These are phyloP conservation scores for Dendrolimus kikuchii DNA, from an alignment of 1,140 invertebrate species.

Conservation along the genomic window DNA sequence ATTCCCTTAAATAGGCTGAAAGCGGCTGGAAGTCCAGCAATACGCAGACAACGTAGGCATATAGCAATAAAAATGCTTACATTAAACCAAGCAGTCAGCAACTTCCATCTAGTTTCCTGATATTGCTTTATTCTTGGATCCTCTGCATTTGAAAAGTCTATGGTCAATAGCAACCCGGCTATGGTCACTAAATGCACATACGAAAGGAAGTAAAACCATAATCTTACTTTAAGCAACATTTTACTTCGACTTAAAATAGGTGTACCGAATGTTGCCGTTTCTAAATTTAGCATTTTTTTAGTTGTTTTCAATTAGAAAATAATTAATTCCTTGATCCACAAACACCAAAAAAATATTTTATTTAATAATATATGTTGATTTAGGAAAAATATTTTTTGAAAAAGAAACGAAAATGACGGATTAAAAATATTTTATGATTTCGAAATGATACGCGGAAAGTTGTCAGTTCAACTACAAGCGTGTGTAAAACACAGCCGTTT, in stretches of 20 bases:
- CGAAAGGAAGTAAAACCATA: conserved; percentile 16
- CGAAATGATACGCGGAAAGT: no score
- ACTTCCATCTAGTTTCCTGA: conserved; percentile 21
- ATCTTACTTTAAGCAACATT: conserved; percentile 19
- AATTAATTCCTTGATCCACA: no score
- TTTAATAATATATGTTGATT: neutral
- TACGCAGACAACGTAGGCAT: no score
- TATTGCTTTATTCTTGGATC: conserved; percentile 20
- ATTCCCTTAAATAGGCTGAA: no score
- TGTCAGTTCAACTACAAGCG: no score
- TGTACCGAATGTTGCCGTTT: conserved; percentile 5
- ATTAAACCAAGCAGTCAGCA: conserved; percentile 32
- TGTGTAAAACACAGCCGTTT: no score
- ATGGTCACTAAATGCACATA: conserved; percentile 18
- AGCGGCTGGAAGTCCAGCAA: no score
- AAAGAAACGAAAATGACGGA: neutral
- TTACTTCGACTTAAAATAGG: conserved; percentile 15
- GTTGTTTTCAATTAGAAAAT: neutral
- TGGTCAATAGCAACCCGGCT: conserved; percentile 12
- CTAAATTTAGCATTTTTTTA: conserved; percentile 14
- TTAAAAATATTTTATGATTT: no score
- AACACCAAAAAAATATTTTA: no score
- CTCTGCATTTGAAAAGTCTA: conserved; percentile 21
- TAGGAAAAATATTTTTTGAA: neutral
- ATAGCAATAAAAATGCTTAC: conserved; percentile 14